Evolutionary conservation across 1,140 invertebrate species (phyloP), one percentile per base, ranked within the genome.

Genomic region (Plectrocnemia conspersa): DNA sequence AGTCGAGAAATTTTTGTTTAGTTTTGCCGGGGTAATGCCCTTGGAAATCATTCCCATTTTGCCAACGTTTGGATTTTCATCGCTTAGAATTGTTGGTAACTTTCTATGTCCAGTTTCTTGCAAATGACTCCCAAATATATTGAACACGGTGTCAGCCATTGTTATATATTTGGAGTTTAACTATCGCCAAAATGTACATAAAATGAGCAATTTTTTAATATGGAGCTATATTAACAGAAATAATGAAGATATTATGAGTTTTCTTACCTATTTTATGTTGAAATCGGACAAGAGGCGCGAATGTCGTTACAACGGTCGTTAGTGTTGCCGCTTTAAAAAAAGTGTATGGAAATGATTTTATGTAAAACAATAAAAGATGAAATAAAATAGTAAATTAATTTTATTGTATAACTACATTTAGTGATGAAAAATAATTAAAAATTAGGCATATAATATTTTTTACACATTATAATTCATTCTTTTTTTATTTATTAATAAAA

Each of bases 101-200:
- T 29, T 22, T 18, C 11, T 40, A 21, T 35, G 54, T 24, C 10
- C 24, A 13, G 45, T 21, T 11, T 41, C 46, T 23, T 41, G 25
- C 22, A 55, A 41, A 42, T 65, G 64, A 55, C 72, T 69, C 7
- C 71, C 71, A 50, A 74, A 74, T 49, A 74, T 74, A 63, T 71
- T 64, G 45, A 72, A 74, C 11, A 74, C 62, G 5, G 69, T 69
- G 23, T 74, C 70, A 47, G 65, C 64, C 72, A 74, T 74, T 10
- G 45, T 55, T 29, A 36, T 38, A 33, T 52, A 42, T 16, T 9
- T 48, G 29, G 16, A 15, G 11, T 29, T 5, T 21, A 1, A 10
- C 2, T 11, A 3, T 21, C 11, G 2, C 3, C 21, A 46, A 22
- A 3, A 11, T 2, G 11, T 13, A 23, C 11, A 48, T 18, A 15